phyloP scores from a whole-genome alignment of 2,888 invertebrate species.

The Parelbella ahira region DNA sequence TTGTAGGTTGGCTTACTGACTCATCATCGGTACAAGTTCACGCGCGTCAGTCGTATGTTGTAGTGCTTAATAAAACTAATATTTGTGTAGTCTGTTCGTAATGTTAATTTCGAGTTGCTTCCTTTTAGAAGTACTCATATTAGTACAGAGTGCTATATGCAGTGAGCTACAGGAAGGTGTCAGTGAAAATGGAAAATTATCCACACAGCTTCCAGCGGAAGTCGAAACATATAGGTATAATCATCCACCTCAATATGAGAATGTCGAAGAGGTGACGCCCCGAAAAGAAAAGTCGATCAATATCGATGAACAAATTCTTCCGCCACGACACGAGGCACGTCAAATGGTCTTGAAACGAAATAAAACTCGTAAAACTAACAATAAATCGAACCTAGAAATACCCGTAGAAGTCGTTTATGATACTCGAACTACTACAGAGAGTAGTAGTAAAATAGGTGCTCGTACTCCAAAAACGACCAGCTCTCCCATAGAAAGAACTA shows the following conservation, averaged over 20 bases:
- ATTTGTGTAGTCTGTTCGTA: conserved; percentile 29
- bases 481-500: conserved; percentile 31
- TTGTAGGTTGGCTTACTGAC: conserved; percentile 41
- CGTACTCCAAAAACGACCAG: conserved; percentile 20
- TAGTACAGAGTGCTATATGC: conserved; percentile 32
- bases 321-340: background rate
- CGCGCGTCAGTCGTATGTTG: conserved; percentile 49
- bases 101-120: conserved; percentile 34
- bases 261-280: background rate
- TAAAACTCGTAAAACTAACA: background rate
- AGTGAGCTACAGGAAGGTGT: conserved; percentile 3
- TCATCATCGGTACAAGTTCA: conserved; percentile 56
- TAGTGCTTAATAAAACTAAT: conserved; percentile 33
- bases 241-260: conserved; percentile 35
- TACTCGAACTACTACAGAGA: conserved; percentile 23
- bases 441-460: too few species aligned
- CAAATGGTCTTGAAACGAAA: conserved; percentile 1
- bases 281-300: conserved; percentile 12
- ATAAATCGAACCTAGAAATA: conserved; percentile 27
- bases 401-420: conserved; percentile 41
- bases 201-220: conserved; percentile 8
- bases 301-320: background rate
- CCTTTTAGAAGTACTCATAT: conserved; percentile 29
- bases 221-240: conserved; percentile 33
- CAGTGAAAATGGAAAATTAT: conserved; percentile 30